Evolutionary conservation across 1,140 invertebrate genomes (phyloP).

Genomic region (Drosophila truncata): DNA sequence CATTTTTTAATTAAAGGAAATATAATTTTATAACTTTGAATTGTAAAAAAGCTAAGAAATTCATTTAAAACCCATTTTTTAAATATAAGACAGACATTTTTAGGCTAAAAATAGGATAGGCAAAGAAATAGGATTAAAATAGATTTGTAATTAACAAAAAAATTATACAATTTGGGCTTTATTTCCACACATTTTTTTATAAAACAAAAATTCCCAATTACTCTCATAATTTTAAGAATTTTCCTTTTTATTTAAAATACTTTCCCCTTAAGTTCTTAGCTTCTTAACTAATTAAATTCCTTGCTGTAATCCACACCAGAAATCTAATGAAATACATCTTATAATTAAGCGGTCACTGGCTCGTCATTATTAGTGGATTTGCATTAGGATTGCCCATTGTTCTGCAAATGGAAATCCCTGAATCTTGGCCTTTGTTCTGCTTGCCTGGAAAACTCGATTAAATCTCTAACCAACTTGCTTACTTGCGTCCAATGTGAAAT

Average conservation of each 20-base stretch:
- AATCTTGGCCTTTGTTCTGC: constrained; percentile 9
- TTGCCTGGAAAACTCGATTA: constrained; percentile 1
- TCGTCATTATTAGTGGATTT: not conserved
- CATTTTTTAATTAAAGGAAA: too few species aligned
- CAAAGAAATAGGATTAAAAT: too few species aligned
- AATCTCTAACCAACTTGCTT: not conserved
- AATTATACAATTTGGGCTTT: too few species aligned
- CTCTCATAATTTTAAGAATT: not conserved
- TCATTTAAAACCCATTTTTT: not conserved
- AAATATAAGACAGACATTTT: not conserved
- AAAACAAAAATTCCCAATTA: not conserved
- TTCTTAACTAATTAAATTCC: not conserved
- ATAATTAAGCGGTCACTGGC: not conserved
- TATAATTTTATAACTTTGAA: too few species aligned
- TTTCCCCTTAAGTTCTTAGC: not conserved
- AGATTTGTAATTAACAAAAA: too few species aligned
- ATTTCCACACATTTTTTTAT: too few species aligned
- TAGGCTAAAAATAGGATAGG: too few species aligned
- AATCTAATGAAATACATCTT: not conserved
- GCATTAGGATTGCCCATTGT: constrained; percentile 1
- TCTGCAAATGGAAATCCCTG: constrained; percentile 2
- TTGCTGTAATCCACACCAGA: not conserved
- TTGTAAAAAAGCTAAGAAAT: too few species aligned
- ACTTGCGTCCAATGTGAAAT: not conserved
- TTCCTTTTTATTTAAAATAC: too few species aligned